phyloP scores from a whole-genome alignment of 2,888 invertebrate genomes.

The Mycalesis mineus region DNA sequence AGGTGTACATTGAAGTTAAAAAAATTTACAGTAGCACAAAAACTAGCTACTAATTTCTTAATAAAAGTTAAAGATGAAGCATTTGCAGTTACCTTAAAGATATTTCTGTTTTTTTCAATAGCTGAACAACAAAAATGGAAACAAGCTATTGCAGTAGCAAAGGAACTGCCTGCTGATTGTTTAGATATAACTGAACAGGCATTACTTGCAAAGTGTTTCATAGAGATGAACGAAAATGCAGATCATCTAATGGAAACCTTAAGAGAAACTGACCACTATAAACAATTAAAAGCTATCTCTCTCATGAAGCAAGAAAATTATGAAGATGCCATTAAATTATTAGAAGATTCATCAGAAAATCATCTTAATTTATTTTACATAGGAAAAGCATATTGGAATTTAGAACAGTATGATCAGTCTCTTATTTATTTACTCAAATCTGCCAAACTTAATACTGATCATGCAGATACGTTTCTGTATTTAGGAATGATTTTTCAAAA shows the following conservation, averaged over 20 bases:
- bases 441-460: conserved; percentile 85
- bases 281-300: conserved; percentile 70
- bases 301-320: conserved; percentile 71
- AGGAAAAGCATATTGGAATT: conserved; percentile 80
- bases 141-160: conserved; percentile 62
- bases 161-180: conserved; percentile 44
- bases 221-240: conserved; percentile 51
- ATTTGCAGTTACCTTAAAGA: conserved; percentile 47
- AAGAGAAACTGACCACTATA: conserved; percentile 44
- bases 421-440: conserved; percentile 82
- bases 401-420: conserved; percentile 78
- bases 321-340: conserved; percentile 73
- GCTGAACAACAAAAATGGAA: conserved; percentile 71
- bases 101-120: conserved; percentile 53
- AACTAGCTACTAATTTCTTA: conserved; percentile 61
- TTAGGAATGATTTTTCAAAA: conserved; percentile 86
- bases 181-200: conserved; percentile 49
- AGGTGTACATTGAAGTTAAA: conserved; percentile 61
- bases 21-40: conserved; percentile 64
- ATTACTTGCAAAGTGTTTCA: conserved; percentile 56
- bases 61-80: conserved; percentile 51
- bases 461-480: conserved; percentile 84
- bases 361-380: conserved; percentile 77
- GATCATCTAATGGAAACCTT: conserved; percentile 49
- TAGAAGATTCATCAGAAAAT: conserved; percentile 63